These are phyloP conservation scores for Neodiprion lecontei DNA, from an alignment of 1,140 invertebrate genomes.

Conservation along the genomic window DNA sequence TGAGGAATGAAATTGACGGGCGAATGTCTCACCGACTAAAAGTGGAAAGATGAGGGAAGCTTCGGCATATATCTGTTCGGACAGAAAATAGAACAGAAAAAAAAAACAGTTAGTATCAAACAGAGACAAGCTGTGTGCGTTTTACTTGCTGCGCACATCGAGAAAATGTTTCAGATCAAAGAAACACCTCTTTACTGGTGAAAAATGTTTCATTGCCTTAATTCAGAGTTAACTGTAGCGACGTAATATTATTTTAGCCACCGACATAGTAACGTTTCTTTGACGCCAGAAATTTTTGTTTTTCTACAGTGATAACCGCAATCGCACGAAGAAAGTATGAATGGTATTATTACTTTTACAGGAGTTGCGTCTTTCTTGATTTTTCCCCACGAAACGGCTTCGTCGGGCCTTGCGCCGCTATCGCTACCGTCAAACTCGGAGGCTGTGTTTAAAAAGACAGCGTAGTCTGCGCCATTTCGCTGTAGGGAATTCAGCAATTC, in stretches of 20 bases:
- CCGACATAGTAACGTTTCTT: background rate
- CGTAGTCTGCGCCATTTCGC: conserved; percentile 97
- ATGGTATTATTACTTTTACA: conserved; percentile 76
- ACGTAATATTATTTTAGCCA: too few relatives aligned
- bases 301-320: background rate
- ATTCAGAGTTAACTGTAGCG: too few relatives aligned
- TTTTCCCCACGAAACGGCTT: conserved; percentile 99
- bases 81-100: conserved; percentile 22
- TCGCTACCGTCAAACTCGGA: conserved; percentile 99
- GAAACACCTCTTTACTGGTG: too few relatives aligned
- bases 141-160: background rate
- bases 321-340: background rate
- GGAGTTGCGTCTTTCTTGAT: conserved; percentile 87
- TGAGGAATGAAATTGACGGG: conserved; percentile 60
- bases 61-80: conserved; percentile 84
- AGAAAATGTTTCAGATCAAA: background rate
- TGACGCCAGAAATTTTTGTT: background rate
- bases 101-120: background rate
- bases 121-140: background rate
- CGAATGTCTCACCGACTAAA: conserved; percentile 96
- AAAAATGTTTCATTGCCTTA: too few relatives aligned
- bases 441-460: conserved; percentile 97
- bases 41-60: conserved; percentile 95
- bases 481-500: conserved; percentile 46
- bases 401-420: conserved; percentile 96